Evolutionary conservation across 2,888 invertebrate species (phyloP).

Genomic region (Epistrophe eligans): DNA sequence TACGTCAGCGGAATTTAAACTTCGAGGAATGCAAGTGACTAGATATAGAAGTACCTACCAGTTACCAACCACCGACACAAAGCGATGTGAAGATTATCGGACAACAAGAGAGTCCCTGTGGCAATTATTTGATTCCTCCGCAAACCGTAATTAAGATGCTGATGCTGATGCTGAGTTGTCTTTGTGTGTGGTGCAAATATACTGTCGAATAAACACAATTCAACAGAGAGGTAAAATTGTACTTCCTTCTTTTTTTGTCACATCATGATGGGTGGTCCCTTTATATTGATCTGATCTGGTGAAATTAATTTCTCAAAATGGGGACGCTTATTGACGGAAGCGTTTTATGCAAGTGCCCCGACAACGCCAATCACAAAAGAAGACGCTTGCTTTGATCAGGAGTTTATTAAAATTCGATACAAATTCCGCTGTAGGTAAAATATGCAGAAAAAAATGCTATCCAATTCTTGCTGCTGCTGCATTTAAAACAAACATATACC

Average conservation of each 20-base stretch:
- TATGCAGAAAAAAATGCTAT: not conserved
- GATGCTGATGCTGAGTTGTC: conserved; percentile 42
- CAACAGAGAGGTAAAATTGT: conserved; percentile 39
- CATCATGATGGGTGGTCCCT: conserved; percentile 15
- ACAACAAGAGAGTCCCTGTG: conserved; percentile 9
- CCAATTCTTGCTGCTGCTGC: not conserved
- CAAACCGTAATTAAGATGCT: conserved; percentile 64
- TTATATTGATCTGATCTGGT: conserved; percentile 9
- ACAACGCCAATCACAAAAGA: conserved; percentile 19
- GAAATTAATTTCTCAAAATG: conserved; percentile 5
- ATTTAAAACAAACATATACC: not conserved
- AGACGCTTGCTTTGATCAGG: conserved; percentile 36
- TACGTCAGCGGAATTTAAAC: conserved; percentile 37
- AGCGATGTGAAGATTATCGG: conserved; percentile 27
- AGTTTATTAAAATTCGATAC: conserved; percentile 2
- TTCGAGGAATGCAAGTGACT: conserved; percentile 12
- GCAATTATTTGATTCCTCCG: conserved; percentile 65
- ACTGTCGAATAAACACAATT: conserved; percentile 14
- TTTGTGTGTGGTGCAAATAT: conserved; percentile 26
- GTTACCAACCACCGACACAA: conserved; percentile 10
- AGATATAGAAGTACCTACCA: not conserved
- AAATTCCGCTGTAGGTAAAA: not conserved
- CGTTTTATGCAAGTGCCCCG: conserved; percentile 10
- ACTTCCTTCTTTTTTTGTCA: conserved; percentile 1
- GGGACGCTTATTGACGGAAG: conserved; percentile 1